A percentile compares a stretch with the other conserved stretches of the same genome.
These are phyloP conservation scores for Oncorhynchus tshawytscha DNA, from an alignment of 2,113 vertebrate species.

Conservation along the genomic window DNA sequence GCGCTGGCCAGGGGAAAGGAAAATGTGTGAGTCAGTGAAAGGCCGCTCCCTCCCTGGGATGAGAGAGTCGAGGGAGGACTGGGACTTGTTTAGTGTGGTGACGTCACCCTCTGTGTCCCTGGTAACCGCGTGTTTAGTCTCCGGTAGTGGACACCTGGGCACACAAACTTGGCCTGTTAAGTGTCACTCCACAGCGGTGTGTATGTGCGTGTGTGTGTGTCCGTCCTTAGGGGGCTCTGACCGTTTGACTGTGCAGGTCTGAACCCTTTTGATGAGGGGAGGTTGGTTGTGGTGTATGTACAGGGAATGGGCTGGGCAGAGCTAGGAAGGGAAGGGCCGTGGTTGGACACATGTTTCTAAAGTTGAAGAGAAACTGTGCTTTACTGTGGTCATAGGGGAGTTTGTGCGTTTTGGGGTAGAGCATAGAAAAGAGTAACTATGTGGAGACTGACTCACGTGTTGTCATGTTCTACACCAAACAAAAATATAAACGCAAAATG, in stretches of 20 bases:
- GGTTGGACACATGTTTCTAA: not conserved
- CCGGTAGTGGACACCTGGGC: conserved; percentile 41
- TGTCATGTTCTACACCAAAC: no score
- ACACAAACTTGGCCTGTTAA: conserved; percentile 20
- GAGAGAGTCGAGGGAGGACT: conserved; percentile 24
- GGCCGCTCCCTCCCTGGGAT: conserved; percentile 57
- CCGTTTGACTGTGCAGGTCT: not conserved
- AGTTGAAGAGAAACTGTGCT: not conserved
- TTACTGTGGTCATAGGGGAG: conserved; percentile 1
- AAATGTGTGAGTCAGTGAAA: conserved; percentile 73
- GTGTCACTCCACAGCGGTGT: conserved; percentile 22
- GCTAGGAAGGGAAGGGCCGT: not conserved
- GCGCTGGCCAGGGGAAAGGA: conserved; percentile 77
- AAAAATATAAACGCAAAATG: no score
- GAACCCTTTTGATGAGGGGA: not conserved
- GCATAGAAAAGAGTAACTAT: no score
- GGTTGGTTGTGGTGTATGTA: not conserved
- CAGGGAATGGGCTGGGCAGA: not conserved
- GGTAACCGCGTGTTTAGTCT: conserved; percentile 33
- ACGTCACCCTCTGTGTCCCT: conserved; percentile 52
- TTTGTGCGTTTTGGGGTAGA: not conserved
- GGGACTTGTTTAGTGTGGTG: conserved; percentile 45
- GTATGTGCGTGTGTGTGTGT: conserved; percentile 27
- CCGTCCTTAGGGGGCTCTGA: conserved; percentile 17
- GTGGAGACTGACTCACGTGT: no score